phyloP scores from a whole-genome alignment of 2,888 invertebrate genomes.

The Hirtodrosophila trivittata region DNA sequence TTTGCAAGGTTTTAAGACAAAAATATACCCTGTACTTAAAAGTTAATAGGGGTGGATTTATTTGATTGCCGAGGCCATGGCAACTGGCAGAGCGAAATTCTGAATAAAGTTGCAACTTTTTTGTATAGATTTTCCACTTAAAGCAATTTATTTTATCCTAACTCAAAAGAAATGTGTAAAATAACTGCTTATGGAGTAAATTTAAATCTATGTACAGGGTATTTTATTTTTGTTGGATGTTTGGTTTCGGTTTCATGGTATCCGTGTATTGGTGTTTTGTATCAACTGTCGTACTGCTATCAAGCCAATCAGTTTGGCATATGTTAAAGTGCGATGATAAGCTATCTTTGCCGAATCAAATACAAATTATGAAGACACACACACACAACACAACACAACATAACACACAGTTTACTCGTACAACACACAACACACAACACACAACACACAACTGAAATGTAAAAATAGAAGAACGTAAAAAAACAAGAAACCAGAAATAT shows the following conservation, averaged over 20 bases:
- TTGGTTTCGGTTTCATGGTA: slow-evolving; percentile 40
- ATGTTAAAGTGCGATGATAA: slow-evolving; percentile 62
- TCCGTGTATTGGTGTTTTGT: slow-evolving; percentile 26
- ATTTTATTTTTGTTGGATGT: slow-evolving; percentile 25
- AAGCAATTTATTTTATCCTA: no score
- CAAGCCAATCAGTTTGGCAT: slow-evolving; percentile 72
- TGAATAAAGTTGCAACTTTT: no score
- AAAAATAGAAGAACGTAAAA: no score
- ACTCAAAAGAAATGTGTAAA: no score
- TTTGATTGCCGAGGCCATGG: no score
- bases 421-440: background rate
- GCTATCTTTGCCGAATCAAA: slow-evolving; percentile 69
- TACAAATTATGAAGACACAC: slow-evolving; percentile 55
- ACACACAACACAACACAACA: slow-evolving; percentile 28
- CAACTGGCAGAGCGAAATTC: no score
- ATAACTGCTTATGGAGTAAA: background rate
- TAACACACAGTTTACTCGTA: slow-evolving; percentile 16
- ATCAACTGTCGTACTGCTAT: slow-evolving; percentile 29
- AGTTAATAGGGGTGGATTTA: background rate
- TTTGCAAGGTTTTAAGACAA: slow-evolving; percentile 38
- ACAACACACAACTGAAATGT: no score
- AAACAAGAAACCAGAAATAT: no score
- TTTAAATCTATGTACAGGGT: slow-evolving; percentile 15
- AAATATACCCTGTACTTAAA: slow-evolving; percentile 29
- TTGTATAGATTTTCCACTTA: no score